These are phyloP conservation scores for Brachyalestes nurse DNA, from an alignment of 2,797 vertebrate genomes.

Conservation along the genomic window DNA sequence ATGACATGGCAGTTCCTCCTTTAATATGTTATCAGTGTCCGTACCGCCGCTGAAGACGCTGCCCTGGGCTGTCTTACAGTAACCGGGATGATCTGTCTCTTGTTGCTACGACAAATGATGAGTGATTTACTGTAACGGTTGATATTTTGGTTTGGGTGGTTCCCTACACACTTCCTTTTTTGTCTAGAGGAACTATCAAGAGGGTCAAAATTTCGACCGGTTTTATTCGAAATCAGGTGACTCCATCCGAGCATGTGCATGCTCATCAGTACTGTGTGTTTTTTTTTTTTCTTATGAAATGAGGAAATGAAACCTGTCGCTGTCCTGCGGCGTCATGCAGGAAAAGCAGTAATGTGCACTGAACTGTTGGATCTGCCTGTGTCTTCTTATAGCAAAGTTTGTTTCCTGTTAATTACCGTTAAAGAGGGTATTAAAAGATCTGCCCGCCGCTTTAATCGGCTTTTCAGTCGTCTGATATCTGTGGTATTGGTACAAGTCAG, in stretches of 20 bases:
- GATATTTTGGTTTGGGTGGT: neutral
- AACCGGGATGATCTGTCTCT: neutral
- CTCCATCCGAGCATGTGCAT: neutral
- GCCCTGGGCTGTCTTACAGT: neutral
- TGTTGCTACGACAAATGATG: neutral
- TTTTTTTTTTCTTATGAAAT: neutral
- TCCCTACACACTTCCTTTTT: neutral
- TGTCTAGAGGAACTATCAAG: neutral
- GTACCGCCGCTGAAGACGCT: neutral
- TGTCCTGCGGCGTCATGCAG: neutral
- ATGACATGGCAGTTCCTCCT: neutral
- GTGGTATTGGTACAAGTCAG: too few species aligned
- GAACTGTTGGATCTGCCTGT: neutral
- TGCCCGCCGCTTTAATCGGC: neutral
- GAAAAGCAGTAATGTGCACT: neutral
- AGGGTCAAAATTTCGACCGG: neutral
- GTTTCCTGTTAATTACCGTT: constrained; percentile 11
- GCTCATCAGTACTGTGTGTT: neutral
- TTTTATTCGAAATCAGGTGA: neutral
- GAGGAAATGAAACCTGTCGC: constrained; percentile 44
- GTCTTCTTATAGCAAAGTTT: neutral
- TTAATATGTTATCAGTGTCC: neutral
- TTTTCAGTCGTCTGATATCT: too few species aligned
- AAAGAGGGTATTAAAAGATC: neutral
- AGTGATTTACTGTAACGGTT: neutral